Evolutionary conservation across 2,797 vertebrate species (phyloP).

Genomic region (Gastrophryne carolinensis): DNA sequence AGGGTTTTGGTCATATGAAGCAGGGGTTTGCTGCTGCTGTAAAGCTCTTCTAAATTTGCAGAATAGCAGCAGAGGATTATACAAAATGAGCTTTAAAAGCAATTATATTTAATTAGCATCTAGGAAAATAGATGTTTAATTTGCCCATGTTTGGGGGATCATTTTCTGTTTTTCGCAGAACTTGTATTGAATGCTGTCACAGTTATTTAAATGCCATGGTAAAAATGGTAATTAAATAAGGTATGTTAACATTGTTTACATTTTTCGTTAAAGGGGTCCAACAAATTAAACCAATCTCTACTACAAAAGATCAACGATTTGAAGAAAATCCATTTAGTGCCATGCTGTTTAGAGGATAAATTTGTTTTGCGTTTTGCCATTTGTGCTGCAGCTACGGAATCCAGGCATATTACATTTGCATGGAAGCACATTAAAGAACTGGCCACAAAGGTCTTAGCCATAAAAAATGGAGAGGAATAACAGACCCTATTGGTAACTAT

Average conservation of each 20-base stretch:
- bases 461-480: slow-evolving; percentile 56
- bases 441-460: slow-evolving; percentile 75
- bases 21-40: no score
- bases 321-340: slow-evolving; percentile 89
- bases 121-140: no score
- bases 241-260: neutral
- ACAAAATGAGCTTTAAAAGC: no score
- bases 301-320: slow-evolving; percentile 80
- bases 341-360: slow-evolving; percentile 77
- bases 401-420: slow-evolving; percentile 77
- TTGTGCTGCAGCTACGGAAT: slow-evolving; percentile 77
- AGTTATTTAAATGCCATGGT: no score
- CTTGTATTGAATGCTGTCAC: no score
- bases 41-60: no score
- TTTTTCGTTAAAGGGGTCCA: slow-evolving; percentile 74
- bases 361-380: slow-evolving; percentile 89
- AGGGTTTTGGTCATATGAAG: no score
- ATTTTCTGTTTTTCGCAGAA: no score
- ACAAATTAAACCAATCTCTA: slow-evolving; percentile 81
- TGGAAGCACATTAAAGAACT: slow-evolving; percentile 85
- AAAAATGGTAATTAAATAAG: no score
- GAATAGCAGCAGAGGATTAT: no score
- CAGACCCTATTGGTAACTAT: slow-evolving; percentile 23
- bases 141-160: no score
- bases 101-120: no score